Conservation (phyloP, 2,888 invertebrate species). For the Prenolepis imparis region DNA sequence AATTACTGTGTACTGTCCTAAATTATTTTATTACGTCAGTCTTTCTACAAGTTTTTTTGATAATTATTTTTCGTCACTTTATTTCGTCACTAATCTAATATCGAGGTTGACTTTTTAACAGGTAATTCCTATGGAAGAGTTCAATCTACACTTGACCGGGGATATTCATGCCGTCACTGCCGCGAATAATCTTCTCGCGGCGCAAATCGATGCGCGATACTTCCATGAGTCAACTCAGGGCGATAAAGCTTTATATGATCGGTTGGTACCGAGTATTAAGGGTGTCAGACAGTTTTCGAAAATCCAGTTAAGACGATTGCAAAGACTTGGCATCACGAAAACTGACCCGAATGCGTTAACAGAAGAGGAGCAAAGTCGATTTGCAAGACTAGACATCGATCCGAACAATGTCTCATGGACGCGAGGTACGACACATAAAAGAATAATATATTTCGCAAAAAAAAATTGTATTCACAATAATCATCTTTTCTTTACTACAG, state of each 20-base stretch:
- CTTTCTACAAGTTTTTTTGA: background rate
- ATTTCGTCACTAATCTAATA: background rate
- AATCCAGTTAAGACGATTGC: conserved; percentile 93
- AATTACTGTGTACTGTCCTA: too few relatives aligned
- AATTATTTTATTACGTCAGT: background rate
- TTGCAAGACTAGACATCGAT: conserved; percentile 97
- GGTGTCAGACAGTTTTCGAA: conserved; percentile 94
- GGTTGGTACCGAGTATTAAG: conserved; percentile 95
- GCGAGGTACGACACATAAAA: conserved; percentile 90
- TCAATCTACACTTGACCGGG: conserved; percentile 98
- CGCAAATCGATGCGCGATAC: conserved; percentile 98
- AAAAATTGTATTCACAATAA: background rate
- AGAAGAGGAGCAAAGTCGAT: conserved; percentile 92
- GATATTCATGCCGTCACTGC: conserved; percentile 99
- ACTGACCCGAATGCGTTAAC: conserved; percentile 94
- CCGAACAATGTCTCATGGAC: conserved; percentile 96
- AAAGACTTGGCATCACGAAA: conserved; percentile 93
- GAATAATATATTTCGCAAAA: background rate
- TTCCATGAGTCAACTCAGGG: conserved; percentile 98
- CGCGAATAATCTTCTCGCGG: conserved; percentile 98
- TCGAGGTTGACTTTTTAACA: conserved; percentile 81
- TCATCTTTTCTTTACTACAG: conserved; percentile 87
- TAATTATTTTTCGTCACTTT: background rate
- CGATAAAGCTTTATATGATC: conserved; percentile 93
- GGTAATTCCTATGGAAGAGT: conserved; percentile 99